Conservation (phyloP, 2,797 vertebrate species). For the Cossypha polioptera region DNA sequence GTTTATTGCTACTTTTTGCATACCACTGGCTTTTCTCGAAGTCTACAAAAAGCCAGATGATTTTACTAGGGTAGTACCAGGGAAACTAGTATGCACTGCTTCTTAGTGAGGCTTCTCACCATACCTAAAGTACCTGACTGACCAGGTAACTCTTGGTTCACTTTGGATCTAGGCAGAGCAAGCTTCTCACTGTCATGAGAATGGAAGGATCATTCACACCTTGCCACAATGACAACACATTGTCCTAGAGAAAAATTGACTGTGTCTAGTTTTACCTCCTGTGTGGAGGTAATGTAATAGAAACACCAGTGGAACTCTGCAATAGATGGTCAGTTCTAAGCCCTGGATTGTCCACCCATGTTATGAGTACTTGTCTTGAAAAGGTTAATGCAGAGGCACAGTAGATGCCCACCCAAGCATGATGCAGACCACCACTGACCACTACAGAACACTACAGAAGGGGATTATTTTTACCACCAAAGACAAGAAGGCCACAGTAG, state of each 20-base stretch:
- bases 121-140: not conserved
- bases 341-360: not conserved
- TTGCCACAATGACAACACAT: not conserved
- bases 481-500: not conserved
- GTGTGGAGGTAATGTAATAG: not conserved
- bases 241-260: not conserved
- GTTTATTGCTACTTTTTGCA: not conserved
- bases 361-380: not conserved
- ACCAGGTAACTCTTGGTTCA: not conserved
- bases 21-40: not conserved
- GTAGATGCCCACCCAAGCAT: not conserved
- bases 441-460: not conserved
- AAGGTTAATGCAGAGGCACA: not conserved
- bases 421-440: not conserved
- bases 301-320: not conserved
- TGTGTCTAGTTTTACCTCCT: not conserved
- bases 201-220: not conserved
- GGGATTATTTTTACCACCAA: not conserved
- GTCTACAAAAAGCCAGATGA: not conserved
- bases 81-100: not conserved
- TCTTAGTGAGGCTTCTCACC: not conserved
- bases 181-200: not conserved
- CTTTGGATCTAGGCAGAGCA: not conserved
- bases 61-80: not conserved
- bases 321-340: not conserved